Evolutionary conservation across 64 coral and sea anemone genomes (phyloP), one percentile per base, ranked within the genome.

Genomic region (Astreopora myriophthalma): DNA sequence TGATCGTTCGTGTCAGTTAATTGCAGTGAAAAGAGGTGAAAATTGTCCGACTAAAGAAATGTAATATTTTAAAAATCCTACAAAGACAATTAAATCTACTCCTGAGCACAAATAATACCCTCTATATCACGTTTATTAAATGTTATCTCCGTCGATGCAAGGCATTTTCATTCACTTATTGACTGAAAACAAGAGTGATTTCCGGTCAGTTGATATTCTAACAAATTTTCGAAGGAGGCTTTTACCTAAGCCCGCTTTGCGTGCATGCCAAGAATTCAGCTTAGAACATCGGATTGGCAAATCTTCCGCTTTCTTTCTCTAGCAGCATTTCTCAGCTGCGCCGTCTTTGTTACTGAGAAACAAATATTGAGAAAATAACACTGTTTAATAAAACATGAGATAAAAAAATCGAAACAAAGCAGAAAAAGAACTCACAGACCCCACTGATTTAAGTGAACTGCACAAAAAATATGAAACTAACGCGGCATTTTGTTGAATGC

Each of bases 1-100:
- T 64, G 20, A 16, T 23, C 24, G 7, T 25, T 37, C 0, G 20
- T 5, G 2, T 10, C 29, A n/a, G 33, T 39, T 64, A 83, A 83
- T 64, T 83, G 79, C 9, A 38, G 24, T 65, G 52, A 65, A 65
- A 38, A 25, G 52, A 65, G 79, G 79, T 65, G 79, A 83, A 83
- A 65, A 83, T 83, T 83, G n/a, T 32, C 32, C 3, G 1, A 64
- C 32, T 63, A 38, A 83, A 37, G 79, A 64, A 65, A 57, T 83
- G 79, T 23, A 1, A 83, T 83, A 32, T 65, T 83, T 83, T 39
- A 20, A 83, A n/a, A 83, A 64, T 62, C 65, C 32, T 39, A 83
- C 76, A 80, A 80, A 80, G 49, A n/a, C 30, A 34, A 26, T 58
- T 60, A 13, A 73, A 16, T 48, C 16, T 49, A 39, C n/a, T 25